Conservation (phyloP, 2,797 vertebrate species). For the Scomberomorus guttatus region DNA sequence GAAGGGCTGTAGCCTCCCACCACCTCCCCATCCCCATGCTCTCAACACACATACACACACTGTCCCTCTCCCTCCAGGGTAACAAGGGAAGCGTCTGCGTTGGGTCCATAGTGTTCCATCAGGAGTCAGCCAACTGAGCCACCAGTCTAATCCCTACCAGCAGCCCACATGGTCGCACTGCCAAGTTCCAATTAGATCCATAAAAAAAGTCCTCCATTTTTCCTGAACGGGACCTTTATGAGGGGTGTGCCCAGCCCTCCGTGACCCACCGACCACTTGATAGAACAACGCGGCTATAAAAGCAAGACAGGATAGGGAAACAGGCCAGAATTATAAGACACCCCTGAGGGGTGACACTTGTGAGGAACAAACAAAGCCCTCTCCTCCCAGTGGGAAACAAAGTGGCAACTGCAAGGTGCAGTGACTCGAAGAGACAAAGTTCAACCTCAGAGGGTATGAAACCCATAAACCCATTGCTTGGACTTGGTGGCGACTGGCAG, state of each 20-base stretch:
- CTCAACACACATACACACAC: conserved; percentile 39
- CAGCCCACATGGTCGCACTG: conserved; percentile 74
- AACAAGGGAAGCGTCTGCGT: conserved; percentile 80
- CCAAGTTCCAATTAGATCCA: conserved; percentile 84
- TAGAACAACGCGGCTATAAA: conserved; percentile 69
- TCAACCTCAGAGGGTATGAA: conserved; percentile 36
- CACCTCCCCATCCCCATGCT: conserved; percentile 53
- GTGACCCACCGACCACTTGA: conserved; percentile 65
- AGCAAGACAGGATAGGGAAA: conserved; percentile 57
- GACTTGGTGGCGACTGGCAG: conserved; percentile 27
- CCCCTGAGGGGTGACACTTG: conserved; percentile 44
- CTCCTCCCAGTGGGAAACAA: conserved; percentile 36
- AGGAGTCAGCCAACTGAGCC: conserved; percentile 82
- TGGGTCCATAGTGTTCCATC: conserved; percentile 79
- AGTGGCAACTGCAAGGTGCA: conserved; percentile 39
- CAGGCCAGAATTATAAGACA: conserved; percentile 64
- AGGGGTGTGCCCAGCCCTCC: conserved; percentile 60
- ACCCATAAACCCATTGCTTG: conserved; percentile 16
- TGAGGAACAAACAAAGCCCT: conserved; percentile 48
- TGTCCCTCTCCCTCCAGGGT: conserved; percentile 68
- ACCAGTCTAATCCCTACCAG: conserved; percentile 77
- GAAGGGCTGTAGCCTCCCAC: conserved; percentile 66
- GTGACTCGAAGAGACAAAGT: conserved; percentile 39
- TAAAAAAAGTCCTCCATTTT: conserved; percentile 68
- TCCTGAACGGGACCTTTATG: conserved; percentile 64